phyloP scores from a whole-genome alignment of 2,888 invertebrate genomes.

The Hipparchia sbordonii region DNA sequence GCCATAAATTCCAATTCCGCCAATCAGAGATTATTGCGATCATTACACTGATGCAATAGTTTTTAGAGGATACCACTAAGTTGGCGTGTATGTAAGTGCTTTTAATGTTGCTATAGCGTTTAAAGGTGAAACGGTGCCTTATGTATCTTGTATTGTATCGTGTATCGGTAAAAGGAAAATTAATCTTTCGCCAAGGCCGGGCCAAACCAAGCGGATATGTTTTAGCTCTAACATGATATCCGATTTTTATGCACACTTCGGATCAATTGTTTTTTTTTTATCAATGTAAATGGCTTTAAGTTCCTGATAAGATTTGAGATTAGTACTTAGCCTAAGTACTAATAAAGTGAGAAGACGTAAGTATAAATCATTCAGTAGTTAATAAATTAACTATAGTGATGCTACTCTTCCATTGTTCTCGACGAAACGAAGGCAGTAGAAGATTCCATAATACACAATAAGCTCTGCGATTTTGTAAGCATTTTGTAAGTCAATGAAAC shows the following conservation, averaged over 20 bases:
- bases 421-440: background rate
- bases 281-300: slow-evolving; percentile 1
- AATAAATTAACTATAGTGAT: slow-evolving; percentile 7
- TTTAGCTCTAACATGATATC: slow-evolving; percentile 19
- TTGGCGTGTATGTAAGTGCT: background rate
- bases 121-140: slow-evolving; percentile 35
- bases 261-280: slow-evolving; percentile 18
- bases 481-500: slow-evolving; percentile 3
- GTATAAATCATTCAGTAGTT: background rate
- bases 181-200: slow-evolving; percentile 30
- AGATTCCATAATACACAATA: slow-evolving; percentile 1
- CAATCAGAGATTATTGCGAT: no score
- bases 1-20: no score
- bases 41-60: no score
- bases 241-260: slow-evolving; percentile 19
- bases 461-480: background rate
- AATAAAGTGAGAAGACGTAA: background rate
- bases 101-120: slow-evolving; percentile 25
- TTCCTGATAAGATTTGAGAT: background rate
- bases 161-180: slow-evolving; percentile 36
- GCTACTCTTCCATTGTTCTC: slow-evolving; percentile 1
- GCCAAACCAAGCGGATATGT: slow-evolving; percentile 25
- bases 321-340: background rate
- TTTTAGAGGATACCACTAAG: background rate
- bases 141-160: slow-evolving; percentile 27